These are phyloP conservation scores for Cottoperca gobio DNA, from an alignment of 2,797 vertebrate species.

Conservation along the genomic window DNA sequence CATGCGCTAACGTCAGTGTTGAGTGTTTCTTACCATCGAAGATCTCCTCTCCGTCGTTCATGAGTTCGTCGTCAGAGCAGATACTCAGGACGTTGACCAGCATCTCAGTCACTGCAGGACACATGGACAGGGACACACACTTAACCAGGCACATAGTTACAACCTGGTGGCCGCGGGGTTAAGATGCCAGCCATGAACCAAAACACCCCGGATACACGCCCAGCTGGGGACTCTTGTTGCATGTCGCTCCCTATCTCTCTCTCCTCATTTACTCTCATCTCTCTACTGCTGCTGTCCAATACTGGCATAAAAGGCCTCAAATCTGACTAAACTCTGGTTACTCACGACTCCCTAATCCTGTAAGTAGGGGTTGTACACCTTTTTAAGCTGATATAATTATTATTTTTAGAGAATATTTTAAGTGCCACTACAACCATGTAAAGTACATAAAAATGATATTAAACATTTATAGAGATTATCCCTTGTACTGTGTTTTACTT, in stretches of 20 bases:
- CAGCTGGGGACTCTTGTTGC: no score
- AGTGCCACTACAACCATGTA: conserved; percentile 17
- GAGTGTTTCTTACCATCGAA: conserved; percentile 89
- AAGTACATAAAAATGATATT: conserved; percentile 11
- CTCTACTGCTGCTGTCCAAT: conserved; percentile 3
- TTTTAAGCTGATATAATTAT: conserved; percentile 42
- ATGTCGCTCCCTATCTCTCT: neutral
- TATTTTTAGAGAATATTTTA: conserved; percentile 39
- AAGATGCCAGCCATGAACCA: neutral
- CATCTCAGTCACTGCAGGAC: conserved; percentile 94
- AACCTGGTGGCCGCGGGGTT: neutral
- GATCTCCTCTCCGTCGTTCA: conserved; percentile 94
- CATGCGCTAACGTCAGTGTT: neutral
- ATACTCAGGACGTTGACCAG: conserved; percentile 98
- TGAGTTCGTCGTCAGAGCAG: conserved; percentile 97
- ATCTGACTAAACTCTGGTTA: conserved; percentile 39
- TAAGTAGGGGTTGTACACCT: conserved; percentile 33
- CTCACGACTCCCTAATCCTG: conserved; percentile 41
- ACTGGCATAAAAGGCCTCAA: conserved; percentile 30
- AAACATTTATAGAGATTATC: conserved; percentile 7
- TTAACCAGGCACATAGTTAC: neutral
- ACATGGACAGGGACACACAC: conserved; percentile 23
- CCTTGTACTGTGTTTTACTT: neutral
- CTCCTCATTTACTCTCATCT: conserved; percentile 18
- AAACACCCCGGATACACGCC: neutral